Evolutionary conservation across 2,888 invertebrate genomes (phyloP), one percentile per base, ranked within the genome.

Genomic region (Cetonia aurata): DNA sequence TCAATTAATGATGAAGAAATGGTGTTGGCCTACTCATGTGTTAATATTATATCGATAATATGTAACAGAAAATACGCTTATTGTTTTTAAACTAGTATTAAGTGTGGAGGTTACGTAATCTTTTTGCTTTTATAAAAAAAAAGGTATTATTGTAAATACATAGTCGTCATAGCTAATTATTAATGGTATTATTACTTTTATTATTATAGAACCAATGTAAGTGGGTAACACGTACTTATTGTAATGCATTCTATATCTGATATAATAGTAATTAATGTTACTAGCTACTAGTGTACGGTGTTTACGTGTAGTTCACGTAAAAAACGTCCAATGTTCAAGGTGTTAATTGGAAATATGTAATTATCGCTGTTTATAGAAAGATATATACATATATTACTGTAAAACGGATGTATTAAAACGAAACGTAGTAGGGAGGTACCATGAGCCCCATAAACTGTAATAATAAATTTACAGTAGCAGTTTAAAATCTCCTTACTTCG

Each of bases 371-470:
- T 67, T 46, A 55, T 25, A 19, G 6, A 12, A 41, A 52, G 31
- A 46, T 67, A 55, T 67, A 42, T 37, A 37, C 0, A 46, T 56
- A 31, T 19, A 56, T 56, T n/a, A 4, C 25, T 4, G 25, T 25
- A 25, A 67, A 44, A 44, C 62, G 13, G 52, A 19, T 44, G 13
- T 44, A 33, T 3, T 59, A 37, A 19, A 59, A 44, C 44, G 50
- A 62, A 73, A 67, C 69, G 71, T 33, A 62, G 71, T 67, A 67
- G 19, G 71, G 70, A 59, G 73, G 71, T 55, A 50, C 44, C 70
- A 73, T 73, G 73, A 73, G 73, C 73, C 73, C 73, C 73, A 55
- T 71, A 70, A 71, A 73, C 73, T 71, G 69, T 71, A 71, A 73
- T 71, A 68, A 48, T 62, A 48, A 65, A 67, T 71, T 73, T 73